Evolutionary conservation across 2,888 invertebrate species (phyloP), one percentile per base, ranked within the genome.

Genomic region (Argyra leucocephala): DNA sequence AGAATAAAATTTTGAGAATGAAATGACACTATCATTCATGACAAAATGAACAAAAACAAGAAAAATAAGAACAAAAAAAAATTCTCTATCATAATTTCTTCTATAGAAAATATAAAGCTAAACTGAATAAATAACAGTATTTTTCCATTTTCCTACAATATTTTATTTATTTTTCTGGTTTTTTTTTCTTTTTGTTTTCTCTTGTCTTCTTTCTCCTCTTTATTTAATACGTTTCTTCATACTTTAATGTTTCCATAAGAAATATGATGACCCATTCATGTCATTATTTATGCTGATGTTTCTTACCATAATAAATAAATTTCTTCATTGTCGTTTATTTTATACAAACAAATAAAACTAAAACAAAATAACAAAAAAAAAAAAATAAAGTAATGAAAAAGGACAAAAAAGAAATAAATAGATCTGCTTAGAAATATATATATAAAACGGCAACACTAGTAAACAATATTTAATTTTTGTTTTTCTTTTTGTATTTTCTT

Each of bases 231-330:
- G n/a, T n/a, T n/a, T n/a, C n/a, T n/a, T n/a, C n/a, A n/a, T n/a
- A n/a, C 21, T 57, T 57, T 57, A 6, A 2, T 57, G n/a, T 57
- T 6, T 21, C 22, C 15, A 6, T 59, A 63, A 62, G 62, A 63
- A 66, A 64, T 66, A 66, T 66, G 66, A 66, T 63, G 66, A 66
- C 63, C 66, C 63, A 63, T 66, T 63, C 63, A 62, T 24, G 66
- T 61, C 57, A 60, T 31, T 26, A 31, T 59, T 59, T 59, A 59
- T 59, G 59, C 59, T 59, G 59, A 26, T 61, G 61, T 31, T 61
- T 21, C 61, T 48, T 48, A 18, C 3, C 18, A 48, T 48, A 21
- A 58, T 58, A 22, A 58, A 22, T 22, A 22, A 58, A 22, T 58
- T 58, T 58, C 58, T 48, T 48, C 48, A 48, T 48, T 48, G 48